Percentiles rank a stretch among this genome's conserved stretches.
phyloP scores from a whole-genome alignment of 2,888 invertebrate species.

The Callyntrura guangdongensis region DNA sequence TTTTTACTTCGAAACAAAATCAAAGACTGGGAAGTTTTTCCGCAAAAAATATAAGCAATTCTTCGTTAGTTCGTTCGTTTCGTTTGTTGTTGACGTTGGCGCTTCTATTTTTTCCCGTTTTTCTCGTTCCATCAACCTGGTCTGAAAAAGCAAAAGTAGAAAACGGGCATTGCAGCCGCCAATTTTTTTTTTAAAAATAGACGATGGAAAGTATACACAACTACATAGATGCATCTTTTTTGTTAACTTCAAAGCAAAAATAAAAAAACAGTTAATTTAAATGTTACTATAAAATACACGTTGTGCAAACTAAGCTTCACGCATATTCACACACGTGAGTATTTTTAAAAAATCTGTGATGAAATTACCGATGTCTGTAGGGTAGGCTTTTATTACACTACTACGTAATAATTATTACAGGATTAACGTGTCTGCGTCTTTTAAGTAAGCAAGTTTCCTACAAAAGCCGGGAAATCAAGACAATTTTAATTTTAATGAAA shows the following conservation, averaged over 20 bases:
- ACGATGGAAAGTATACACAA: conserved; percentile 53
- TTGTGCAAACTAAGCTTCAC: conserved; percentile 4
- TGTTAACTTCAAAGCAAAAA: not conserved
- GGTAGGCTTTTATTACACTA: not conserved
- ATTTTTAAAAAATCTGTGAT: conserved; percentile 79
- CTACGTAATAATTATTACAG: conserved; percentile 5
- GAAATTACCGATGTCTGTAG: conserved; percentile 73
- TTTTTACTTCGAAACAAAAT: conserved; percentile 66
- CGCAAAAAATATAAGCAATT: conserved; percentile 49
- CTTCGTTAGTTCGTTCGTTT: conserved; percentile 26
- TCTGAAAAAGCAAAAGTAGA: not conserved
- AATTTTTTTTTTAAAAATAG: conserved; percentile 4
- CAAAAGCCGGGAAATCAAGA: conserved; percentile 37
- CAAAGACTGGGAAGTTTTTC: conserved; percentile 76
- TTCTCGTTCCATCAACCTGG: not conserved
- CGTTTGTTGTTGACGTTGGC: conserved; percentile 43
- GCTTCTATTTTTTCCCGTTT: conserved; percentile 1
- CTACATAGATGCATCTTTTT: conserved; percentile 76
- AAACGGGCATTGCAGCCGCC: conserved; percentile 33
- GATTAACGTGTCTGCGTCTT: conserved; percentile 8
- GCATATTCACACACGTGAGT: conserved; percentile 62
- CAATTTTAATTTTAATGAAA: conserved; percentile 33
- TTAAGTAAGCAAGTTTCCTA: not conserved
- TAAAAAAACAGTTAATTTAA: not conserved
- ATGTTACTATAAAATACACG: not conserved